Base-by-base conservation (phyloP, 2,888 invertebrate genomes). In the Idaea dimidiata region DNA sequence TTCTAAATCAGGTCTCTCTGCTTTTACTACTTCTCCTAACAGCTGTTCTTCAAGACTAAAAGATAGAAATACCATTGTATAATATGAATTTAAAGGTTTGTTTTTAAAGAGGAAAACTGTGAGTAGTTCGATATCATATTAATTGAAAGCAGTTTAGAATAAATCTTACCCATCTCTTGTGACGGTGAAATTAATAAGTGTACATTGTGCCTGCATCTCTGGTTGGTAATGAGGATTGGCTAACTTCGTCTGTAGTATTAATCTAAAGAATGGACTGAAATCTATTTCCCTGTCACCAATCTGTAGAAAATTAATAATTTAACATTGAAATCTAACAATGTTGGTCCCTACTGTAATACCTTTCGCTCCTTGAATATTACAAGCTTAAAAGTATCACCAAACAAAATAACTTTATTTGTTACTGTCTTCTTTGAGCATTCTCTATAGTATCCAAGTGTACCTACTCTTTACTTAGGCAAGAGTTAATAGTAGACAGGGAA, bases 161-260 rank as follows among this genome's bases (percentile, higher is more conserved):
- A 6, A 54, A 32, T 57, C 80, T 80, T 71, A 91, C 84, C 97
- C 98, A 83, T 98, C 98, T 78, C 95, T 94, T 0, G 98, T 99
- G 1, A 99, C 98, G 1, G 98, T 98, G 78, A 99, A 99, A 88
- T 99, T 98, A 67, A 99, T 98, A 16, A 99, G 93, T 0, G 98
- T 98, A 7, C 98, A 97, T 89, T 99, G 98, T 0, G 98, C 98
- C 87, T 99, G 98, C 95, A 98, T 97, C 89, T 99, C 98, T 0
- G 98, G 98, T 81, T 98, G 97, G 83, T 98, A 99, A 89, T 98
- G 98, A 0, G 98, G 98, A 90, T 99, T 99, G 0, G 97, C 98
- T 66, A 99, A 88, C 87, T 99, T 99, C 0, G 98, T 98, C 82
- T 99, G 98, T 0, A 99, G 84, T 68, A 99, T 95, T 5, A 99